phyloP scores from a whole-genome alignment of 2,113 vertebrate genomes.

The Thunnus thynnus region DNA sequence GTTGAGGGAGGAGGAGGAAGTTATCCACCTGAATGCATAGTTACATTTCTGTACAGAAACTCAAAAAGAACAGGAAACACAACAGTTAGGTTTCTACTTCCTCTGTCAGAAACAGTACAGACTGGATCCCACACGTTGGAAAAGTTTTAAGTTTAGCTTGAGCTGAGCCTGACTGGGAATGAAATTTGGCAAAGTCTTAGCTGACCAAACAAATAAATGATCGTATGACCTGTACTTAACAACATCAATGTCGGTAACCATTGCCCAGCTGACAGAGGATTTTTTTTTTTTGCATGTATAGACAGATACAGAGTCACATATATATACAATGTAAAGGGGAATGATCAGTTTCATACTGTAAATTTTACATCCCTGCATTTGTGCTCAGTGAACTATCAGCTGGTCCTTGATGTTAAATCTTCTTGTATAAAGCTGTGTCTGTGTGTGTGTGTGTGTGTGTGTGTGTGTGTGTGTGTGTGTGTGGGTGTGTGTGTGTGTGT shows the following conservation, averaged over 20 bases:
- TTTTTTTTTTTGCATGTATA: conserved; percentile 52
- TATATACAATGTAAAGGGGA: conserved; percentile 20
- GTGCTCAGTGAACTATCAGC: background rate
- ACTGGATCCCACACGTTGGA: background rate
- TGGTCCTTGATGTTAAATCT: background rate
- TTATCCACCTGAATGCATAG: no score
- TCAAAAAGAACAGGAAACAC: background rate
- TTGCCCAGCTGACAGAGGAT: background rate
- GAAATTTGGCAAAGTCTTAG: background rate
- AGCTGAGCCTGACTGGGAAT: no score
- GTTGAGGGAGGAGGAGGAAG: background rate
- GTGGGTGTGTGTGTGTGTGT: no score
- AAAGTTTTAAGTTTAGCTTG: no score
- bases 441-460: background rate
- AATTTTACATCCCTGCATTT: conserved; percentile 34
- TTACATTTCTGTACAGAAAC: background rate
- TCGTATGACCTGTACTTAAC: conserved; percentile 18
- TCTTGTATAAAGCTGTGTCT: background rate
- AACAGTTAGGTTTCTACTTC: background rate
- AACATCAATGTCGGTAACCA: background rate
- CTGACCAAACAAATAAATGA: background rate
- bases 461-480: no score
- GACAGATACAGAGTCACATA: conserved; percentile 6
- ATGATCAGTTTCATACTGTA: conserved; percentile 39
- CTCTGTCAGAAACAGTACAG: background rate